Percentiles rank a stretch among this genome's conserved stretches.
Conservation (phyloP, 1,140 invertebrate genomes). For the Radopholus similis region DNA sequence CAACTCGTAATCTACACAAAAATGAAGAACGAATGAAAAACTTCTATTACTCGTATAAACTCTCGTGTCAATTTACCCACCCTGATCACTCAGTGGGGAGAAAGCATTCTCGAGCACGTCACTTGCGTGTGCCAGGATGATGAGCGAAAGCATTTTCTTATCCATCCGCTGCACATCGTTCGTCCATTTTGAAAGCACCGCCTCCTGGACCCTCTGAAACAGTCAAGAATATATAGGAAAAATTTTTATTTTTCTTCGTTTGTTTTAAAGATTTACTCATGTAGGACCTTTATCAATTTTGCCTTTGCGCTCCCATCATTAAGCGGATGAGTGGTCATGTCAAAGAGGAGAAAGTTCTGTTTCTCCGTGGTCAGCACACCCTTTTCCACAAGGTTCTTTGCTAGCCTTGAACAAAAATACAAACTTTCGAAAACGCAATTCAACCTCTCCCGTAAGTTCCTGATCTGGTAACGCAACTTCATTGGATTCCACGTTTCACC, state of each 20-base stretch:
- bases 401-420: conserved; percentile 68
- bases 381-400: conserved; percentile 99
- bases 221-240: neutral
- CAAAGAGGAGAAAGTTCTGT: conserved; percentile 98
- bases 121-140: conserved; percentile 91
- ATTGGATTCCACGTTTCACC: conserved; percentile 99
- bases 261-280: conserved; percentile 5
- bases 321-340: conserved; percentile 99
- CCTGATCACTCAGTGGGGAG: conserved; percentile 74
- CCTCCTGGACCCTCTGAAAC: conserved; percentile 75
- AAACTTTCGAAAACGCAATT: neutral
- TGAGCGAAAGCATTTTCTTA: conserved; percentile 80
- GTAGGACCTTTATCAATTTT: conserved; percentile 86
- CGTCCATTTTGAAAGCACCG: conserved; percentile 88
- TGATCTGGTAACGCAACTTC: conserved; percentile 92
- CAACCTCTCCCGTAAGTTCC: conserved; percentile 88
- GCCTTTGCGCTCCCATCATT: conserved; percentile 92
- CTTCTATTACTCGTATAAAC: conserved; percentile 9
- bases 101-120: conserved; percentile 99
- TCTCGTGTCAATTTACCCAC: neutral
- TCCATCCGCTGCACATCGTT: conserved; percentile 97
- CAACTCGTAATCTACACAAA: conserved; percentile 79
- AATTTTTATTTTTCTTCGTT: neutral
- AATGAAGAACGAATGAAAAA: neutral
- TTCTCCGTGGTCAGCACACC: conserved; percentile 99